Evolutionary conservation across 1,140 invertebrate genomes (phyloP), one percentile per base, ranked within the genome.

Genomic region (Olivierus martensii): DNA sequence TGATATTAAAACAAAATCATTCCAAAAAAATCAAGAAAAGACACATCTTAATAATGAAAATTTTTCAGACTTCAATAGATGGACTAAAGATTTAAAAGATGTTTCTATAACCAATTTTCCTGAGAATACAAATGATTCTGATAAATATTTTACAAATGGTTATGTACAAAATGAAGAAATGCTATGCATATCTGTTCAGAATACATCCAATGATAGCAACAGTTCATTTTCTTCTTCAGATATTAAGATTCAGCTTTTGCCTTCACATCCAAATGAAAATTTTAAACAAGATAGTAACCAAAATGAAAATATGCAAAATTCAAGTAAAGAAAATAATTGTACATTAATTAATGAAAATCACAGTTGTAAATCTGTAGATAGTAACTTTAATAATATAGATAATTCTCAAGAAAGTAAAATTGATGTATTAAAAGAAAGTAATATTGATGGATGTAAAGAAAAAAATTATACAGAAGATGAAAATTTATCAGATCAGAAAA

Each of bases 301-400:
- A 12, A 50, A 34, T 35, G 57, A 53, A 48, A 56, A 61, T 21
- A 60, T 58, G 0, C 62, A 61, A 28, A 28, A 28, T 28, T 28
- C 28, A 28, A 28, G 9, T 28, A 28, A 28, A 6, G 28, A 28
- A 6, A 28, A 28, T 28, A 28, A 28, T 9, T 28, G 28, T 9
- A 28, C 9, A 9, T 28, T 28, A 9, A 28, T 6, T 9, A 28
- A 28, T 28, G 28, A 28, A 28, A 28, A 28, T 28, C 28, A 28
- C 4, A 28, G 9, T 9, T 28, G 28, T 28, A 28, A 28, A 28
- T 28, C 28, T 28, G 28, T 28, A 28, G 28, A 28, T 28, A 28
- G 4, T 6, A 28, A 28, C 9, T 28, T 28, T 28, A 28, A 28
- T 28, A 9, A 28, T 28, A 9, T 28, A 28, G 28, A 28, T 28